Conservation (phyloP, 2,888 invertebrate species). For the Caenorhabditis afra region DNA sequence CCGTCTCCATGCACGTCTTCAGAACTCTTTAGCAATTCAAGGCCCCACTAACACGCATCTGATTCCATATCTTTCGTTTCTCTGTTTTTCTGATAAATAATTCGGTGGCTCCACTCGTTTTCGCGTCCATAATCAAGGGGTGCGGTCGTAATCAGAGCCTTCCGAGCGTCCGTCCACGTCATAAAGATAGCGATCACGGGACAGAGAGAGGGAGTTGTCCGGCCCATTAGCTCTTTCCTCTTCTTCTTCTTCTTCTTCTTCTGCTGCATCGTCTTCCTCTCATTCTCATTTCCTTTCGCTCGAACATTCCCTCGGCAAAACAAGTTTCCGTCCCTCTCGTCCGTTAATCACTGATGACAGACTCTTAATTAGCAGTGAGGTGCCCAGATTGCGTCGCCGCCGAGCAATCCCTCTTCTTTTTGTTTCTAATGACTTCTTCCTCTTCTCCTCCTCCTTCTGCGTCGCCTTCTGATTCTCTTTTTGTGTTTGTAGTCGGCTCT, state of each 20-base stretch:
- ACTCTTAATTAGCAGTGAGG: slow-evolving; percentile 42
- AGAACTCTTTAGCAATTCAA: slow-evolving; percentile 8
- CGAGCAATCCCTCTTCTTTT: neutral
- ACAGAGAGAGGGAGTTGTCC: neutral
- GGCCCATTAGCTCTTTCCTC: neutral
- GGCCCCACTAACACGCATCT: slow-evolving; percentile 16
- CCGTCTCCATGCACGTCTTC: neutral
- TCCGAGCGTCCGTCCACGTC: neutral
- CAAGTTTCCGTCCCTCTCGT: slow-evolving; percentile 4
- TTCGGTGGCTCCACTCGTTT: slow-evolving; percentile 6
- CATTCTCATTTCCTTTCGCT: slow-evolving; percentile 1
- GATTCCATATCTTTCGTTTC: slow-evolving; percentile 5
- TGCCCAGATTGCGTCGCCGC: slow-evolving; percentile 3
- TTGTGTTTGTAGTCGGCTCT: neutral
- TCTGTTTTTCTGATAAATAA: slow-evolving; percentile 16
- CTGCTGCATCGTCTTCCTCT: neutral
- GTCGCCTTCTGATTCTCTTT: slow-evolving; percentile 1
- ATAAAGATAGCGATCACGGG: slow-evolving; percentile 4
- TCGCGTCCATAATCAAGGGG: neutral
- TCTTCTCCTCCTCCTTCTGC: neutral
- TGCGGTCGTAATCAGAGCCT: slow-evolving; percentile 2
- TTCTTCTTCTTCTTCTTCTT: neutral
- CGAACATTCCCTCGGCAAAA: neutral
- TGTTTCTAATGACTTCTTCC: slow-evolving; percentile 10
- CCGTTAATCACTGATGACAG: slow-evolving; percentile 58